A percentile compares a stretch with the other conserved stretches of the same genome.
Evolutionary conservation across 2,888 invertebrate species (phyloP).

Genomic region (Phortica magna): DNA sequence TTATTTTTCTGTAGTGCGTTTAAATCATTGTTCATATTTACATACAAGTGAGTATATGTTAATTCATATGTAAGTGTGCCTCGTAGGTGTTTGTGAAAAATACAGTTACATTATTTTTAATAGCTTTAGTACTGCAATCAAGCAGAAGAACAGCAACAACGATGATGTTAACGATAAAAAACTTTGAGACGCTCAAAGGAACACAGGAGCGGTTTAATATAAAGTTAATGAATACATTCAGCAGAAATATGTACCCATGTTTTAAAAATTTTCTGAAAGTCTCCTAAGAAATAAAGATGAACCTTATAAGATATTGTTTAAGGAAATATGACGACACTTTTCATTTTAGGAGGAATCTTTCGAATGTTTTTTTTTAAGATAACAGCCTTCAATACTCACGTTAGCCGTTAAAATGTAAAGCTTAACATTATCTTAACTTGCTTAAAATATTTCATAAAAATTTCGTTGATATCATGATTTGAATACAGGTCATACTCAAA

Average conservation of each 20-base stretch:
- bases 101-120: constrained; percentile 52
- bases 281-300: not conserved
- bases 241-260: not conserved
- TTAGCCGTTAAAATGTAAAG: no score
- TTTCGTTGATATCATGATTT: no score
- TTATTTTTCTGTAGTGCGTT: constrained; percentile 44
- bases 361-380: no score
- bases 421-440: no score
- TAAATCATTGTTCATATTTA: constrained; percentile 50
- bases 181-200: no score
- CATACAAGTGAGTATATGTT: not conserved
- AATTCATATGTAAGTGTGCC: not conserved
- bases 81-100: constrained; percentile 54
- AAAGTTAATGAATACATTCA: not conserved
- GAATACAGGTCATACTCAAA: no score
- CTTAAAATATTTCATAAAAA: no score
- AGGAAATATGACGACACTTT: no score
- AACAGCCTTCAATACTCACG: no score
- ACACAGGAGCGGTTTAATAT: not conserved
- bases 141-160: constrained; percentile 1
- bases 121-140: constrained; percentile 22
- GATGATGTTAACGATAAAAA: not conserved
- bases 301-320: no score
- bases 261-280: not conserved
- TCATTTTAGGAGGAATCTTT: no score